These are phyloP conservation scores for Lordiphosa mommai DNA, from an alignment of 1,140 invertebrate genomes.

Conservation along the genomic window DNA sequence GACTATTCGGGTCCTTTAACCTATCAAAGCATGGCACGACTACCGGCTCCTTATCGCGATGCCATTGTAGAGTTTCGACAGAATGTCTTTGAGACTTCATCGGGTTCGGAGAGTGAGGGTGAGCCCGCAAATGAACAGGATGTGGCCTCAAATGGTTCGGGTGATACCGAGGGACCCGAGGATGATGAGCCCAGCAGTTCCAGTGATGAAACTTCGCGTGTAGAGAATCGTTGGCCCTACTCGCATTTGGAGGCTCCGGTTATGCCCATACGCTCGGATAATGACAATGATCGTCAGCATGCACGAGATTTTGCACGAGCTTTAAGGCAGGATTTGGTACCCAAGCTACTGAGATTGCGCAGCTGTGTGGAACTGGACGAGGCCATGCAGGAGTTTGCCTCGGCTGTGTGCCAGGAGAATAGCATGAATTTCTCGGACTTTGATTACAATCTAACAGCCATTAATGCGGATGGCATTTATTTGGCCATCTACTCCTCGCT, in stretches of 20 bases:
- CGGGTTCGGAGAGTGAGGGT: slow-evolving; percentile 81
- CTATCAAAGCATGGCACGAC: slow-evolving; percentile 89
- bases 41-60: slow-evolving; percentile 88
- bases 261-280: slow-evolving; percentile 69
- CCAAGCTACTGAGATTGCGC: slow-evolving; percentile 83
- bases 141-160: slow-evolving; percentile 83
- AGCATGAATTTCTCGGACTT: slow-evolving; percentile 78
- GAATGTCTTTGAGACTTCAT: slow-evolving; percentile 82
- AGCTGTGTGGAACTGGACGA: slow-evolving; percentile 87
- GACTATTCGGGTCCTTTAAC: slow-evolving; percentile 92
- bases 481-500: slow-evolving; percentile 92
- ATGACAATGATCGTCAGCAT: slow-evolving; percentile 77
- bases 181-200: slow-evolving; percentile 79
- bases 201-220: slow-evolving; percentile 72
- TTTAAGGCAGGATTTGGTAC: slow-evolving; percentile 83
- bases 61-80: slow-evolving; percentile 82
- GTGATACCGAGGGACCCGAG: slow-evolving; percentile 87
- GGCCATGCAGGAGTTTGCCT: slow-evolving; percentile 93
- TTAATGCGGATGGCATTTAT: slow-evolving; percentile 97
- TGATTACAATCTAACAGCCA: slow-evolving; percentile 87
- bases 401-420: slow-evolving; percentile 93
- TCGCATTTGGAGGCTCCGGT: slow-evolving; percentile 74
- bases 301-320: slow-evolving; percentile 73
- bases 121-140: slow-evolving; percentile 80
- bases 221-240: slow-evolving; percentile 78